phyloP scores from a whole-genome alignment of 2,888 invertebrate genomes.

The Hirudinaria manillensis region DNA sequence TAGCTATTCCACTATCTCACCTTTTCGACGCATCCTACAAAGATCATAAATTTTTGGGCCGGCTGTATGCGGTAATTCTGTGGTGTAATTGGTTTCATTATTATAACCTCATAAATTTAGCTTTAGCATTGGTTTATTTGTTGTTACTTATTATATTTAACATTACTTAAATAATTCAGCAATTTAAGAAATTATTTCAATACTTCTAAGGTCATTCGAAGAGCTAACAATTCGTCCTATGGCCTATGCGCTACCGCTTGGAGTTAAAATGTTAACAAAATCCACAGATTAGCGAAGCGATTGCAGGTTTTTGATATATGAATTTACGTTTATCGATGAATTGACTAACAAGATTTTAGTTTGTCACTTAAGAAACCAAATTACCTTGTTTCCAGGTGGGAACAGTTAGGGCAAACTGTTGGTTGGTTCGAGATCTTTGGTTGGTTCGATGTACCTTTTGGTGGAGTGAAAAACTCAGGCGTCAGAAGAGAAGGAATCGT shows the following conservation, averaged over 20 bases:
- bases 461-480: conserved; percentile 59
- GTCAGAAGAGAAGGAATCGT: conserved; percentile 57
- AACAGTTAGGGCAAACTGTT: conserved; percentile 61
- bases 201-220: conserved; percentile 48
- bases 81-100: no score
- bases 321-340: background rate
- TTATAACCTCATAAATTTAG: no score
- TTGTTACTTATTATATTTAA: no score
- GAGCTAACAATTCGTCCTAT: conserved; percentile 57
- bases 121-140: no score
- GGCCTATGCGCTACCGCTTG: conserved; percentile 59
- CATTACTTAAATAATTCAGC: no score
- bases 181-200: no score
- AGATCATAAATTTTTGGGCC: no score
- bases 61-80: no score
- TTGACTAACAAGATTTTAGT: background rate
- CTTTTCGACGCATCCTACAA: no score
- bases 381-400: conserved; percentile 52
- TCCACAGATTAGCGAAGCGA: conserved; percentile 55
- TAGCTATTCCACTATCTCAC: no score
- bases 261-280: conserved; percentile 53
- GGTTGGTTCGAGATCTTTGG: no score
- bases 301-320: conserved; percentile 52
- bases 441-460: conserved; percentile 60
- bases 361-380: background rate